Evolutionary conservation across 1,140 invertebrate genomes (phyloP).

Genomic region (Rhyzopertha dominica): DNA sequence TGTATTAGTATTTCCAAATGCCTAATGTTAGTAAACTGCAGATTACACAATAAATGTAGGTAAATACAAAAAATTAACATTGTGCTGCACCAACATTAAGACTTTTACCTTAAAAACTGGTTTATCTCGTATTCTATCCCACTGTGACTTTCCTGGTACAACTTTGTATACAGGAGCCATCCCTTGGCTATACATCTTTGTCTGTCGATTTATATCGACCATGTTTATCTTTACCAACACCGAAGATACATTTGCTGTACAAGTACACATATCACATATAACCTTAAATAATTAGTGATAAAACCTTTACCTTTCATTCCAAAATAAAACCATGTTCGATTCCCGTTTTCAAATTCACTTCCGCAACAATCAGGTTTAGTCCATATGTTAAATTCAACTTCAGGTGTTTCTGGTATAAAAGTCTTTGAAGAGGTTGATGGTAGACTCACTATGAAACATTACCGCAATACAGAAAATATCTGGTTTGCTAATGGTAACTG

Average conservation of each 20-base stretch:
- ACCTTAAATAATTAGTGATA: slow-evolving; percentile 2
- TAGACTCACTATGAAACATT: slow-evolving; percentile 19
- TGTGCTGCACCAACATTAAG: slow-evolving; percentile 9
- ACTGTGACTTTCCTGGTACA: slow-evolving; percentile 63
- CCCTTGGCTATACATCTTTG: slow-evolving; percentile 86
- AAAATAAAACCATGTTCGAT: slow-evolving; percentile 93
- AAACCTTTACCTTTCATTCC: slow-evolving; percentile 54
- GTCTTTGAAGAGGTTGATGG: slow-evolving; percentile 28
- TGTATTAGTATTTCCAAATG: too few relatives aligned
- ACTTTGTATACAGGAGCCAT: slow-evolving; percentile 78
- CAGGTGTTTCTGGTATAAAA: slow-evolving; percentile 47
- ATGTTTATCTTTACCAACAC: slow-evolving; percentile 73
- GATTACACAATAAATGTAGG: background rate
- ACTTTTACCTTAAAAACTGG: slow-evolving; percentile 55
- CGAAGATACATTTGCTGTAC: slow-evolving; percentile 51
- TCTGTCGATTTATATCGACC: slow-evolving; percentile 83
- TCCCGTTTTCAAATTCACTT: slow-evolving; percentile 84
- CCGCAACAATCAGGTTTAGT: slow-evolving; percentile 84
- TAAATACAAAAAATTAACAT: background rate
- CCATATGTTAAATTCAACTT: slow-evolving; percentile 87
- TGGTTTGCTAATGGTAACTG: slow-evolving; percentile 6
- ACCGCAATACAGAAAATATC: slow-evolving; percentile 6
- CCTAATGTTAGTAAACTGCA: too few relatives aligned
- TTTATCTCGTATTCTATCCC: slow-evolving; percentile 75
- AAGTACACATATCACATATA: too few relatives aligned